Conservation (phyloP, 2,113 vertebrate genomes). For the Pseudolaguvia tuberculata region DNA sequence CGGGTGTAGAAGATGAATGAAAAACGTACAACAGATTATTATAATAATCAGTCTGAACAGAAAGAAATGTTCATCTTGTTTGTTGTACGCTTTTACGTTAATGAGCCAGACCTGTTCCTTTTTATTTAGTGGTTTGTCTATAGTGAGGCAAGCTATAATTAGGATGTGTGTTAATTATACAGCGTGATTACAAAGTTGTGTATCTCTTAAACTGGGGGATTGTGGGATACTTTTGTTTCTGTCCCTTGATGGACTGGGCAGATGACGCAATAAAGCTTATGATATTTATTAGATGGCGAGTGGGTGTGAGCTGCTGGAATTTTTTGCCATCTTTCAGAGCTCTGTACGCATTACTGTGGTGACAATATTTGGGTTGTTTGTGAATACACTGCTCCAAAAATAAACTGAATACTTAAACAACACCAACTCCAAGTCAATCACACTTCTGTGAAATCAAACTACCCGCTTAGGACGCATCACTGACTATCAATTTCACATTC, state of each 20-base stretch:
- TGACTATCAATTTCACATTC: too few species aligned
- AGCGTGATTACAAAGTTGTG: too few species aligned
- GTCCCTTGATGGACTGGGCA: background rate
- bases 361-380: background rate
- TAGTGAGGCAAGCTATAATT: background rate
- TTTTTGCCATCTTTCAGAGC: slow-evolving; percentile 34
- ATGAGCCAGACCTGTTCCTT: background rate
- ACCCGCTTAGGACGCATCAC: too few species aligned
- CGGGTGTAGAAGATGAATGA: too few species aligned
- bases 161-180: background rate
- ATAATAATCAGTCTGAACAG: too few species aligned
- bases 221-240: background rate
- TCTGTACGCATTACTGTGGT: background rate
- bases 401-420: too few species aligned
- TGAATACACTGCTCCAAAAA: background rate
- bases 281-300: slow-evolving; percentile 41
- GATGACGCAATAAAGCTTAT: slow-evolving; percentile 33
- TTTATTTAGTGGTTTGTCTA: background rate
- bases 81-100: background rate
- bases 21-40: too few species aligned
- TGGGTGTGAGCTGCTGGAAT: slow-evolving; percentile 43
- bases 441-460: too few species aligned
- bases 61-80: too few species aligned
- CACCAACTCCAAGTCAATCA: too few species aligned
- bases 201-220: background rate